Evolutionary conservation across 2,797 vertebrate genomes (phyloP), one percentile per base, ranked within the genome.

Genomic region (Gallirallus australis): DNA sequence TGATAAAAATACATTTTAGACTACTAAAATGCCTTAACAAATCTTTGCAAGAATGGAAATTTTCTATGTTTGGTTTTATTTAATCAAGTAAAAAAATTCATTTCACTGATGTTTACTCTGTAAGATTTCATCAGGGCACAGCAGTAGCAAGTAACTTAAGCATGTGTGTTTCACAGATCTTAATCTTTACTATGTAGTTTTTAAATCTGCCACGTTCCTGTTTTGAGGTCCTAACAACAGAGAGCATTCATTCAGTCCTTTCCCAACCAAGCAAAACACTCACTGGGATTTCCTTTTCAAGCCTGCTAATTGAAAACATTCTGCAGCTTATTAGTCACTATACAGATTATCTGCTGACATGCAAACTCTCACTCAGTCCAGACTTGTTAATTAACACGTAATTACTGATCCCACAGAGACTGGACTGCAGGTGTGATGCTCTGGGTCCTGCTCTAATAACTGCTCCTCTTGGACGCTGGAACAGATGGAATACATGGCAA

Each of bases 291-390:
- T 96, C 97, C 94, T 97, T 98, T 98, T 98, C 97, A 98, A 98
- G 97, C 95, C 95, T 93, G 95, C 98, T 98, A 99, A 99, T 99
- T 98, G 98, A 98, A 98, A 97, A 98, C 97, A 98, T 97, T 97
- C 97, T 98, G 98, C 98, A 98, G 96, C 96, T 93, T 97, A 99
- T 99, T 98, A 98, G 98, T 98, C 98, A 98, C 97, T 96, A 96
- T 86, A 94, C 91, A 97, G 97, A 98, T 98, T 93, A 95, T 93
- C 92, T 97, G 96, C 93, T 92, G 96, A 94, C 95, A 95, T 94
- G 96, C 92, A 96, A 97, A 96, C 98, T 97, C 97, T 97, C 89
- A 79, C 94, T 97, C 95, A 73, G 97, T 98, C 98, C 97, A 97
- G 97, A 96, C 93, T 98, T 98, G 98, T 98, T 98, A 99, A 98